phyloP scores from a whole-genome alignment of 2,888 invertebrate genomes.

The Shargacucullia verbasci region DNA sequence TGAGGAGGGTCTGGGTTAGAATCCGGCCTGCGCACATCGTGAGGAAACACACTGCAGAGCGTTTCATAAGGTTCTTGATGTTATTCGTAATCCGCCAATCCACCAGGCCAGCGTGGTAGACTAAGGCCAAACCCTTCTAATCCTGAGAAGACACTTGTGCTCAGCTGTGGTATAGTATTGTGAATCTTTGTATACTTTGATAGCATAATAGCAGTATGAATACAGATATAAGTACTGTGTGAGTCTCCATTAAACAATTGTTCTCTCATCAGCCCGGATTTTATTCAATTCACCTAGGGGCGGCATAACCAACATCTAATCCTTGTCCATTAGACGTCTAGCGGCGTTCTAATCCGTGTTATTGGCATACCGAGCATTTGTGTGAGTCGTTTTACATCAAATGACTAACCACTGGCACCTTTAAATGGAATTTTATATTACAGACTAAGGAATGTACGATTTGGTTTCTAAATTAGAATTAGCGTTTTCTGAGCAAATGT shows the following conservation, averaged over 20 bases:
- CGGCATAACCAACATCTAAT: constrained; percentile 41
- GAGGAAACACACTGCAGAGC: too few relatives aligned
- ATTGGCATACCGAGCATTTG: constrained; percentile 48
- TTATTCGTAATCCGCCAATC: too few relatives aligned
- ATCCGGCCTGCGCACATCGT: too few relatives aligned
- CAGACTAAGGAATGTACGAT: constrained; percentile 47
- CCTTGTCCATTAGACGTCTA: constrained; percentile 36
- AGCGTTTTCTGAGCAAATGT: constrained; percentile 41
- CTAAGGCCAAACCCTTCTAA: too few relatives aligned
- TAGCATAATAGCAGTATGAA: too few relatives aligned
- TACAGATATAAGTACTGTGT: not conserved
- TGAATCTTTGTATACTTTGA: too few relatives aligned
- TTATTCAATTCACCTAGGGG: constrained; percentile 35
- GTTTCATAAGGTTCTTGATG: too few relatives aligned
- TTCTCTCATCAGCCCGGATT: constrained; percentile 5
- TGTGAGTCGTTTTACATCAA: constrained; percentile 44
- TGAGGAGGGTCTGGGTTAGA: too few relatives aligned
- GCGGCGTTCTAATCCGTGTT: constrained; percentile 43
- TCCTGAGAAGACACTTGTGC: too few relatives aligned
- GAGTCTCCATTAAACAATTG: constrained; percentile 10
- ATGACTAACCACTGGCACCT: constrained; percentile 40
- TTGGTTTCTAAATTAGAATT: constrained; percentile 46
- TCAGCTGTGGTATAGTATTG: too few relatives aligned
- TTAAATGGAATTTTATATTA: constrained; percentile 50
- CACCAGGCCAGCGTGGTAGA: too few relatives aligned